Conservation (phyloP, 2,888 invertebrate genomes). For the Trichacis sp. region DNA sequence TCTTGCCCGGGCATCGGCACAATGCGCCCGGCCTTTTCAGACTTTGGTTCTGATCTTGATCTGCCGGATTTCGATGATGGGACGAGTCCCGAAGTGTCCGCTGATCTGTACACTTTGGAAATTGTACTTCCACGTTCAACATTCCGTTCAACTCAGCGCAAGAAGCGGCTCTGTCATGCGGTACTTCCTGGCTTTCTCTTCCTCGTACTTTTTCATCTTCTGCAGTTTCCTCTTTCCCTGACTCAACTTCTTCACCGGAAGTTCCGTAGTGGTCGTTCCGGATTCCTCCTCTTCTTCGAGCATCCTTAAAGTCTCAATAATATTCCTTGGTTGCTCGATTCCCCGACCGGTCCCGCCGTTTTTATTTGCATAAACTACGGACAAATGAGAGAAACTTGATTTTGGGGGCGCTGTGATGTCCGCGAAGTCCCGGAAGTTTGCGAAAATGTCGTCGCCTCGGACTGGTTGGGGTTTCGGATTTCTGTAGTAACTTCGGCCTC, state of each 20-base stretch:
- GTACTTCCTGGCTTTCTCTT: constrained; percentile 64
- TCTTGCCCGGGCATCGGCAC: constrained; percentile 6
- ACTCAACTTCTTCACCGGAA: constrained; percentile 63
- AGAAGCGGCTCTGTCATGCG: constrained; percentile 64
- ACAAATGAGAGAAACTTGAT: constrained; percentile 84
- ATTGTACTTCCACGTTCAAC: constrained; percentile 35
- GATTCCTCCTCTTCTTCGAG: constrained; percentile 68
- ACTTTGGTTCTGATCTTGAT: constrained; percentile 60
- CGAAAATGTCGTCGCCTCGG: constrained; percentile 81
- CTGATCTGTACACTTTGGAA: constrained; percentile 46
- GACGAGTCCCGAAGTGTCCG: constrained; percentile 53
- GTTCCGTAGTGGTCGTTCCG: constrained; percentile 53
- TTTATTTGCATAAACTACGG: constrained; percentile 86
- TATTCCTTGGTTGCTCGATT: constrained; percentile 80
- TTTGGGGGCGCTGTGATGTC: constrained; percentile 88
- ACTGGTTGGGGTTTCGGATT: constrained; percentile 83
- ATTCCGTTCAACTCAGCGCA: constrained; percentile 62
- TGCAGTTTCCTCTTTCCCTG: constrained; percentile 63
- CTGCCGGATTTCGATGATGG: constrained; percentile 58
- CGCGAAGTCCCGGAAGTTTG: constrained; percentile 90
- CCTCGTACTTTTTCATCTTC: constrained; percentile 63
- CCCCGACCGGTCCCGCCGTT: constrained; percentile 75
- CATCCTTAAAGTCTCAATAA: constrained; percentile 82
- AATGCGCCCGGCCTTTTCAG: constrained; percentile 40
- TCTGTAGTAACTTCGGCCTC: constrained; percentile 77